phyloP scores from a whole-genome alignment of 2,797 vertebrate species.

The Amblyopsis hoosieri region DNA sequence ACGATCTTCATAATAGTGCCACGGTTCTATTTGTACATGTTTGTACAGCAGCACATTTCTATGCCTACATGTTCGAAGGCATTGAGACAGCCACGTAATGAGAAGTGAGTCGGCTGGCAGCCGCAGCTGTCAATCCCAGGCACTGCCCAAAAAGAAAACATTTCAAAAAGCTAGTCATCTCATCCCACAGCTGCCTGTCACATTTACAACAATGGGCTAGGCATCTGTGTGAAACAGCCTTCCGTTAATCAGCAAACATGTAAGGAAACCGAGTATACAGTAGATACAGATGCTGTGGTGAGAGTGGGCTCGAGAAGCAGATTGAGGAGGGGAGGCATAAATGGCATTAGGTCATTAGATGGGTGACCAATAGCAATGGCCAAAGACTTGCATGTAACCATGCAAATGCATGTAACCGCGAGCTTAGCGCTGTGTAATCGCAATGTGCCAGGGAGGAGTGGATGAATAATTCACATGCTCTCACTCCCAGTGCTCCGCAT shows the following conservation, averaged over 20 bases:
- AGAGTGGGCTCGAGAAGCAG: conserved; percentile 2
- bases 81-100: neutral
- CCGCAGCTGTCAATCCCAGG: neutral
- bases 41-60: conserved; percentile 2
- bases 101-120: neutral
- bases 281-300: conserved; percentile 1
- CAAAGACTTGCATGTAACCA: conserved; percentile 36
- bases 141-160: conserved; percentile 8
- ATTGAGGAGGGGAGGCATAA: conserved; percentile 19
- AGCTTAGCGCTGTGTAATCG: conserved; percentile 66
- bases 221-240: conserved; percentile 12
- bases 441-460: conserved; percentile 36
- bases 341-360: conserved; percentile 41
- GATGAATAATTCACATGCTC: conserved; percentile 63
- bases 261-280: neutral
- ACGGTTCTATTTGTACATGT: neutral
- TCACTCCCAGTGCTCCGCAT: conserved; percentile 25
- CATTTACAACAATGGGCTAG: conserved; percentile 16
- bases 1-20: too few species aligned
- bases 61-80: conserved; percentile 4
- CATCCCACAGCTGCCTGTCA: conserved; percentile 27
- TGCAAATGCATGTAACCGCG: conserved; percentile 60
- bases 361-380: conserved; percentile 37
- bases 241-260: neutral
- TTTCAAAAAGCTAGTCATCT: conserved; percentile 26